Evolutionary conservation across 2,888 invertebrate genomes (phyloP), one percentile per base, ranked within the genome.

Genomic region (Heliconius cydno): DNA sequence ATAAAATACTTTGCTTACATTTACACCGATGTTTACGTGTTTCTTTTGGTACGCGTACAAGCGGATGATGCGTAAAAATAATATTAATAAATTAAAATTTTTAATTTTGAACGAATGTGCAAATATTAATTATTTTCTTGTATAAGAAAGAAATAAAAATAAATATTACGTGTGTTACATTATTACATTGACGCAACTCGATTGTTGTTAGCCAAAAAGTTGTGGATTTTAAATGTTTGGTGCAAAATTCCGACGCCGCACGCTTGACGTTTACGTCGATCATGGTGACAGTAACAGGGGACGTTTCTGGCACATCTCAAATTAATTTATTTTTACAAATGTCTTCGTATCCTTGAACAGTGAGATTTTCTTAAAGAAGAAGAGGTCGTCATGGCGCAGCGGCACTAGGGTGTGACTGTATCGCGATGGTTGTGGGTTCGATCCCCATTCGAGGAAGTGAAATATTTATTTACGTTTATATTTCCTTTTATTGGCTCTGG

Each of bases 301-400:
- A 73, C 57, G 60, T 34, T 60, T 34, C 57, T 73, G 73, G 57
- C 73, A 34, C 57, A 34, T 38, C 30, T 57, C 57, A 38, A 73
- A 60, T 73, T 60, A n/a, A 60, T 73, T 60, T 73, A 73, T 73
- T 73, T 73, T 73, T 73, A 60, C 34, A 60, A 38, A 7, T 60
- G 73, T 30, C 60, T n/a, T 7, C 73, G n/a, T 34, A 25, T 60
- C 34, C 73, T 73, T 73, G 73, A 60, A 73, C 12, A n/a, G 5
- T 34, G 12, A 22, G n/a, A 38, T 57, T 60, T 13, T 60, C 7
- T 12, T 57, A 15, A 73, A 34, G 19, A 34, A 34, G 4, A 34
- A 7, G 6, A 34, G 34, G 34, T 0, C 1, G 7, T 34, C 34
- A 1, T 7, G 7, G 34, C 7, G 0, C 34, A 7, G 34, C 7